Conservation (phyloP, 2,888 invertebrate species). For the Orthosia incerta region DNA sequence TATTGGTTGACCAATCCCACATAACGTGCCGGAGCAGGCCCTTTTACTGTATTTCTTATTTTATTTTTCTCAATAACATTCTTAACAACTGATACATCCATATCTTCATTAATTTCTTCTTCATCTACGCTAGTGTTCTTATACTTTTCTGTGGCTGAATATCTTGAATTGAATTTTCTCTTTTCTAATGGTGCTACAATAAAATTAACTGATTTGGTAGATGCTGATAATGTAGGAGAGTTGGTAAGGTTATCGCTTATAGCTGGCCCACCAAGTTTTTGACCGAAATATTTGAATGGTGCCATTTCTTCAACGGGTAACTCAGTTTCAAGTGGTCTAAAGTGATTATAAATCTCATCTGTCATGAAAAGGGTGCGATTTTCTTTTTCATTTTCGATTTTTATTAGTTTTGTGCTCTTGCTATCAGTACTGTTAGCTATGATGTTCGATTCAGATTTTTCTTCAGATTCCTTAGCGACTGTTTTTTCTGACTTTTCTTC, state of each 20-base stretch:
- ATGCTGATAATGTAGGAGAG: slow-evolving; percentile 87
- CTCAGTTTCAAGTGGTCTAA: slow-evolving; percentile 92
- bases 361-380: slow-evolving; percentile 91
- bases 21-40: slow-evolving; percentile 87
- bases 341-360: slow-evolving; percentile 92
- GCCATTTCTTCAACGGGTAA: slow-evolving; percentile 92
- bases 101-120: slow-evolving; percentile 90
- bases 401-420: slow-evolving; percentile 76
- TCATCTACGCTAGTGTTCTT: slow-evolving; percentile 88
- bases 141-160: slow-evolving; percentile 88
- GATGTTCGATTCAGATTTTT: slow-evolving; percentile 78
- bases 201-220: slow-evolving; percentile 88
- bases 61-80: slow-evolving; percentile 90
- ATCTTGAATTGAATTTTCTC: slow-evolving; percentile 86
- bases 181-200: slow-evolving; percentile 84
- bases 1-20: slow-evolving; percentile 88
- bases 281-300: slow-evolving; percentile 93
- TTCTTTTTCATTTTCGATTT: slow-evolving; percentile 83
- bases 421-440: slow-evolving; percentile 83
- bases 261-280: slow-evolving; percentile 88
- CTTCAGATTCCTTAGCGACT: slow-evolving; percentile 73
- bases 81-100: slow-evolving; percentile 92
- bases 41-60: slow-evolving; percentile 88
- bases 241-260: slow-evolving; percentile 87
- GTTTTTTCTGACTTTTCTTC: slow-evolving; percentile 68